Percentiles rank a stretch among this genome's conserved stretches.
These are phyloP conservation scores for Chromoteleia sp. DNA, from an alignment of 2,888 invertebrate species.

Conservation along the genomic window DNA sequence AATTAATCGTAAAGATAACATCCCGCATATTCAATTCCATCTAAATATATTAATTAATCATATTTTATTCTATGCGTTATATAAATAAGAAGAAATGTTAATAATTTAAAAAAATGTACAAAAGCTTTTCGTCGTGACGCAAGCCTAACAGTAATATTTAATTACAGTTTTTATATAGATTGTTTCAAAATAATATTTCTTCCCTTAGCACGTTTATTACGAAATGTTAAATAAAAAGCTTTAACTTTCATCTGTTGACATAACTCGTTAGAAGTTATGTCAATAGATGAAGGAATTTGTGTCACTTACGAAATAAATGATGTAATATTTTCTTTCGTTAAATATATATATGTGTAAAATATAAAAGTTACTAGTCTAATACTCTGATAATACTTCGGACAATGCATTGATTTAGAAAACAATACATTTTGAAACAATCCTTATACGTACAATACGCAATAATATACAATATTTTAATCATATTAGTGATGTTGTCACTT, in stretches of 20 bases:
- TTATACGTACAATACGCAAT: conserved; percentile 21
- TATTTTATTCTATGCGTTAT: conserved; percentile 29
- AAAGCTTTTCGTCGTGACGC: conserved; percentile 27
- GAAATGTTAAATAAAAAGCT: too few species aligned
- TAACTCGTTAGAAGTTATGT: too few species aligned
- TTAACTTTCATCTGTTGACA: too few species aligned
- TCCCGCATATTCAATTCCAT: conserved; percentile 54
- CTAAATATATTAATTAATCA: conserved; percentile 52
- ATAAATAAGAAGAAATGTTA: conserved; percentile 50
- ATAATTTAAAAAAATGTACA: conserved; percentile 67
- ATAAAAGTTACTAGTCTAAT: too few species aligned
- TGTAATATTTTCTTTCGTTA: too few species aligned
- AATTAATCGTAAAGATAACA: conserved; percentile 29
- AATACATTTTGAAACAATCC: conserved; percentile 49
- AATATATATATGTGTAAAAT: too few species aligned
- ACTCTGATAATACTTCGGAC: too few species aligned
- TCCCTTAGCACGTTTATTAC: too few species aligned
- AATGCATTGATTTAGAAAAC: too few species aligned
- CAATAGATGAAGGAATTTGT: neutral
- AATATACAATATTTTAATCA: conserved; percentile 61
- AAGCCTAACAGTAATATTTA: conserved; percentile 54
- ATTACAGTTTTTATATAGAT: conserved; percentile 43
- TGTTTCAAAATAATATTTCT: conserved; percentile 36
- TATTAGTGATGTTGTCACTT: conserved; percentile 26
- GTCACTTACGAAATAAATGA: too few species aligned